Percentiles rank a stretch among this genome's conserved stretches.
phyloP scores from a whole-genome alignment of 2,113 vertebrate genomes.

The Cacatua alba region DNA sequence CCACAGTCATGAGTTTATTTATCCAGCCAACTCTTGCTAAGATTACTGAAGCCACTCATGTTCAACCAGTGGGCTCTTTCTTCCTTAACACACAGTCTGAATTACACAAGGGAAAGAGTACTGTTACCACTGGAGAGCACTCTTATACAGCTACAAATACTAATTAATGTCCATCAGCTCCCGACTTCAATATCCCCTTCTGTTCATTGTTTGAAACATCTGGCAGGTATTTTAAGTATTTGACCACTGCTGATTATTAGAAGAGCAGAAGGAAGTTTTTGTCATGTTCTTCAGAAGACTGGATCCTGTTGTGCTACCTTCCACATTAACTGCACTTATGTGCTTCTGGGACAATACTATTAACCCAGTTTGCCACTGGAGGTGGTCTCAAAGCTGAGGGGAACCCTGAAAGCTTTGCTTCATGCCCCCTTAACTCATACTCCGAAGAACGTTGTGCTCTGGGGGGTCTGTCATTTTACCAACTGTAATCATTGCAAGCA shows the following conservation, averaged over 20 bases:
- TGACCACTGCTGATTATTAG: background rate
- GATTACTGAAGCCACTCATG: background rate
- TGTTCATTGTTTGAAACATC: background rate
- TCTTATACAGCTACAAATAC: conserved; percentile 19
- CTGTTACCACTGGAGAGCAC: conserved; percentile 53
- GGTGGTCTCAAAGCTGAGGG: background rate
- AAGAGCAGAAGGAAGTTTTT: background rate
- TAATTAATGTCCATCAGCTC: background rate
- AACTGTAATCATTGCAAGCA: background rate
- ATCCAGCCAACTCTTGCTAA: background rate
- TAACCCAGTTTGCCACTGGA: background rate
- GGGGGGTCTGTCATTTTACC: background rate
- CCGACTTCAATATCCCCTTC: background rate
- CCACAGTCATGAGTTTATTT: background rate
- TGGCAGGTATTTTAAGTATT: background rate
- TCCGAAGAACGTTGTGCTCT: background rate
- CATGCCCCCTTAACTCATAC: background rate
- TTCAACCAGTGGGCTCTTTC: background rate
- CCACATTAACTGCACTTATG: background rate
- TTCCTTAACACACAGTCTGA: background rate
- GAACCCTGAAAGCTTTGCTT: conserved; percentile 7
- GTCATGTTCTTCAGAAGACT: background rate
- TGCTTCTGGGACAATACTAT: background rate
- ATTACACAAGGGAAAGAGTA: background rate
- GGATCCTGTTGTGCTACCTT: background rate